phyloP scores from a whole-genome alignment of 2,797 vertebrate genomes.

The Enteromius unitaeniatus region DNA sequence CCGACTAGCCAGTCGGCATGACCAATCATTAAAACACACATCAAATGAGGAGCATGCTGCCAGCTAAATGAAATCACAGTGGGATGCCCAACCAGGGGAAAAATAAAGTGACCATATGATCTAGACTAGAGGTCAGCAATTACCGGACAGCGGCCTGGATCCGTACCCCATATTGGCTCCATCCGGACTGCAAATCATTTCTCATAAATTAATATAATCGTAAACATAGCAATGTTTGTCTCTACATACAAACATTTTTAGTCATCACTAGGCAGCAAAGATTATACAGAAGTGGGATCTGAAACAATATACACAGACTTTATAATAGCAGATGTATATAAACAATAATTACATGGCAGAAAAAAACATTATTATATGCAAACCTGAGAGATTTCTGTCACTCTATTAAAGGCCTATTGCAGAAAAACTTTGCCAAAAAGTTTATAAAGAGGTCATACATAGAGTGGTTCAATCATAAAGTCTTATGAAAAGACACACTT shows the following conservation, averaged over 20 bases:
- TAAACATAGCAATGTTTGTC: slow-evolving; percentile 1
- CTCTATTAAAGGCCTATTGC: background rate
- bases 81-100: slow-evolving; percentile 46
- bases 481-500: background rate
- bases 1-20: slow-evolving; percentile 40
- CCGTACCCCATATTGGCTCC: background rate
- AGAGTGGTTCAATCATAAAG: background rate
- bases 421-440: background rate
- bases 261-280: background rate
- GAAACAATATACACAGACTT: background rate
- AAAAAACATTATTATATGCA: background rate
- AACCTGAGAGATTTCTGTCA: background rate
- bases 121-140: slow-evolving; percentile 46
- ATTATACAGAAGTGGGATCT: background rate
- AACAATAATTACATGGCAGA: no score
- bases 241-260: background rate
- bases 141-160: background rate
- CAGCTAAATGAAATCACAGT: slow-evolving; percentile 55
- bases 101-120: slow-evolving; percentile 49
- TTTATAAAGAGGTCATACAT: background rate
- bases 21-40: slow-evolving; percentile 58
- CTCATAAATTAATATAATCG: slow-evolving; percentile 28
- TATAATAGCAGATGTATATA: background rate
- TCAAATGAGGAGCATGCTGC: slow-evolving; percentile 50
- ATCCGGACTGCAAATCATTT: slow-evolving; percentile 20